These are phyloP conservation scores for Chaetodon trifasciatus DNA, from an alignment of 2,797 vertebrate genomes.

Conservation along the genomic window DNA sequence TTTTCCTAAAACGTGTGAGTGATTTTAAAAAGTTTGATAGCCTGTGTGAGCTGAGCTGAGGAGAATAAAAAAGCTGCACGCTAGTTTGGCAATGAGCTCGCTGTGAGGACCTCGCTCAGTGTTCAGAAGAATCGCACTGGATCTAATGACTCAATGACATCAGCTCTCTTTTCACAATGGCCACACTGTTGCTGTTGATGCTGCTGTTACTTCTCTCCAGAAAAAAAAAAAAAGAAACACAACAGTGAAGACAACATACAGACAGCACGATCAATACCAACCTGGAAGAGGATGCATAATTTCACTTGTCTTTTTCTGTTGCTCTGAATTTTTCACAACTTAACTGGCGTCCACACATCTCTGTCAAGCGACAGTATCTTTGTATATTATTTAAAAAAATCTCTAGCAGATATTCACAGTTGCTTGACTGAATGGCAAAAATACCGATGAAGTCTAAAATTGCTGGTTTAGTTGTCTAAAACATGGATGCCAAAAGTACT, in stretches of 20 bases:
- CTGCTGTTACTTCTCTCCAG: conserved; percentile 81
- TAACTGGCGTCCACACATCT: conserved; percentile 68
- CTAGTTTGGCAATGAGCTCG: conserved; percentile 44
- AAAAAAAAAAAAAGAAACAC: conserved; percentile 66
- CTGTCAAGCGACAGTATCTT: conserved; percentile 76
- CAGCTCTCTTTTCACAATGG: conserved; percentile 75
- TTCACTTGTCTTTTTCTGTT: conserved; percentile 74
- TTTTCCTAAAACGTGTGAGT: conserved; percentile 19
- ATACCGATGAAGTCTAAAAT: conserved; percentile 82
- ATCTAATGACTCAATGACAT: conserved; percentile 53
- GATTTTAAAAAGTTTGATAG: conserved; percentile 17
- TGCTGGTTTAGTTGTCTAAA: conserved; percentile 88
- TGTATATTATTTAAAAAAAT: conserved; percentile 81
- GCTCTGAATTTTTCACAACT: conserved; percentile 79
- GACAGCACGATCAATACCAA: conserved; percentile 85
- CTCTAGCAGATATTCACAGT: conserved; percentile 84
- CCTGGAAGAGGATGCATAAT: conserved; percentile 82
- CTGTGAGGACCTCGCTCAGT: conserved; percentile 51
- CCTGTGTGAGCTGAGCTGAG: conserved; percentile 30
- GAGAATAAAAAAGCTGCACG: conserved; percentile 11
- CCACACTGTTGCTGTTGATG: conserved; percentile 65
- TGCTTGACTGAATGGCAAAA: conserved; percentile 80
- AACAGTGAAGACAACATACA: conserved; percentile 85
- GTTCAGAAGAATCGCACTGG: conserved; percentile 27
- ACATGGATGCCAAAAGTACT: conserved; percentile 74